Conservation (phyloP, 1,140 invertebrate genomes). For the Pectinophora gossypiella region DNA sequence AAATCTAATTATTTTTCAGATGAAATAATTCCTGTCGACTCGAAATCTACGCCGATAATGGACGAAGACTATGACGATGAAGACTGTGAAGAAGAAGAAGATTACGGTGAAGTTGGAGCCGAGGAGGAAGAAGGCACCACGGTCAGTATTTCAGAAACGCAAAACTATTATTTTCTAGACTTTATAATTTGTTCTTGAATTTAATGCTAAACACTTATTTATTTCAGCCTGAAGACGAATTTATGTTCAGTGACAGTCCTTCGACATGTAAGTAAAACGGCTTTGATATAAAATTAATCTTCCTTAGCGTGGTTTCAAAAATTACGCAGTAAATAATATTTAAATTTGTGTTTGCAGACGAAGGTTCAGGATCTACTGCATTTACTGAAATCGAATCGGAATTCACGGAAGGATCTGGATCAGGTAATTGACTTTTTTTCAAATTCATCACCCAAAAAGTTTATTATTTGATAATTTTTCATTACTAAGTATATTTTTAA, state of each 20-base stretch:
- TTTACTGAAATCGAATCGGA: background rate
- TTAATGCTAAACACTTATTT: conserved; percentile 9
- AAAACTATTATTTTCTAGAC: background rate
- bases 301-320: no score
- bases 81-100: conserved; percentile 76
- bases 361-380: background rate
- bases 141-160: background rate
- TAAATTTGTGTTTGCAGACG: background rate
- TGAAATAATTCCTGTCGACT: conserved; percentile 80
- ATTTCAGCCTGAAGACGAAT: conserved; percentile 67
- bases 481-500: background rate
- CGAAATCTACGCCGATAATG: conserved; percentile 74
- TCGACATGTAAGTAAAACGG: conserved; percentile 12
- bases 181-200: background rate
- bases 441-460: no score
- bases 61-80: conserved; percentile 72
- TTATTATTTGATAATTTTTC: no score
- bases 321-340: no score
- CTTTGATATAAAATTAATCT: background rate
- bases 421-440: no score
- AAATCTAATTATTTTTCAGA: conserved; percentile 64
- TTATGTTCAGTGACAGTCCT: conserved; percentile 79
- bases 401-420: conserved; percentile 15
- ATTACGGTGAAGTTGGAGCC: conserved; percentile 56
- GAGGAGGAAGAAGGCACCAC: conserved; percentile 27